Conservation (phyloP, 2,888 invertebrate species). For the Hedya salicella region DNA sequence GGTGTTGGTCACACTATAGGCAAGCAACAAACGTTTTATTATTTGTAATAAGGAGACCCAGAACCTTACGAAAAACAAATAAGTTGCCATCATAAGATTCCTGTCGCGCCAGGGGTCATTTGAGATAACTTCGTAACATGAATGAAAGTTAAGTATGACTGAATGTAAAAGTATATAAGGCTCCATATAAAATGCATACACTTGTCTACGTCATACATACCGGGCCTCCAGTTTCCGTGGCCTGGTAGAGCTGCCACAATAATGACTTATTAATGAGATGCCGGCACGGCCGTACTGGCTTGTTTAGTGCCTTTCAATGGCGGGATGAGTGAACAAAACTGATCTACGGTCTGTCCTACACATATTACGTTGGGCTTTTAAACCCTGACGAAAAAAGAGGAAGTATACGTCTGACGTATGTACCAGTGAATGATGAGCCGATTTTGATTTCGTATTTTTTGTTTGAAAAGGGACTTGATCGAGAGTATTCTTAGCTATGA, state of each 20-base stretch:
- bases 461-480: too few relatives aligned
- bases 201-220: conserved; percentile 68
- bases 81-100: not conserved
- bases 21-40: too few relatives aligned
- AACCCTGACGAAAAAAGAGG: too few relatives aligned
- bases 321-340: conserved; percentile 33
- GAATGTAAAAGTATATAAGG: conserved; percentile 4
- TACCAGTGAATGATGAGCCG: too few relatives aligned
- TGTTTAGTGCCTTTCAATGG: conserved; percentile 45
- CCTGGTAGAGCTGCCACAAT: conserved; percentile 84
- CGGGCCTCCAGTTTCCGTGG: conserved; percentile 79
- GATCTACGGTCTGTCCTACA: not conserved
- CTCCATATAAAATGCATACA: conserved; percentile 14
- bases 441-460: too few relatives aligned
- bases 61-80: not conserved
- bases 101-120: not conserved
- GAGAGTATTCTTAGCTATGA: too few relatives aligned
- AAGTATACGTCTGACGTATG: too few relatives aligned
- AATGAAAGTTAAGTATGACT: conserved; percentile 18
- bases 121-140: conserved; percentile 19
- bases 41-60: too few relatives aligned
- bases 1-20: too few relatives aligned
- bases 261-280: conserved; percentile 78
- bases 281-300: conserved; percentile 55
- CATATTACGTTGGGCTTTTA: not conserved